Conservation (phyloP, 2,888 invertebrate genomes). For the Torymus tubicola region DNA sequence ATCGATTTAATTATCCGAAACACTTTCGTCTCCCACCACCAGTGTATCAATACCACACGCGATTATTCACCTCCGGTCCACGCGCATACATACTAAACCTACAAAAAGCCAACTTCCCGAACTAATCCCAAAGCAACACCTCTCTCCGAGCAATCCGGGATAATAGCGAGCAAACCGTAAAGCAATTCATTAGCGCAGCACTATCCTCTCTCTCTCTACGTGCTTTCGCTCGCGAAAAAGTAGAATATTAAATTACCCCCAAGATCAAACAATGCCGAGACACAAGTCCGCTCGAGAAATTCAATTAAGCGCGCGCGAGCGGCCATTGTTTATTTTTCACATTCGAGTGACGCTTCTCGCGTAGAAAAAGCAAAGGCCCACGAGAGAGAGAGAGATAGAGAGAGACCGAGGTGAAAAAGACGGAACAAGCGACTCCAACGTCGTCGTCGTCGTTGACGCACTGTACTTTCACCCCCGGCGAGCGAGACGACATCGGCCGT, state of each 20-base stretch:
- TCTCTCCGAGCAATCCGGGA: background rate
- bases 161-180: background rate
- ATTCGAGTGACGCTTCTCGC: constrained; percentile 26
- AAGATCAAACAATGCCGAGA: constrained; percentile 34
- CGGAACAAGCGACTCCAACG: constrained; percentile 49
- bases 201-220: background rate
- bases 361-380: background rate
- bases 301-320: constrained; percentile 30
- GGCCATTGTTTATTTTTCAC: constrained; percentile 31
- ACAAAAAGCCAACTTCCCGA: background rate
- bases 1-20: no score
- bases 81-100: no score
- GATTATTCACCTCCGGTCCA: no score
- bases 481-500: constrained; percentile 64
- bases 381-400: background rate
- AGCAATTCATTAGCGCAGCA: constrained; percentile 5
- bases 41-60: no score
- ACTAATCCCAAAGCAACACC: background rate
- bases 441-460: background rate
- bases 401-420: constrained; percentile 49
- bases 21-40: no score
- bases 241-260: constrained; percentile 31
- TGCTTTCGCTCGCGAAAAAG: background rate
- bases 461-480: constrained; percentile 52
- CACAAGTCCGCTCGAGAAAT: constrained; percentile 1